phyloP scores from a whole-genome alignment of 2,113 vertebrate species.

The Phainopepla nitens region DNA sequence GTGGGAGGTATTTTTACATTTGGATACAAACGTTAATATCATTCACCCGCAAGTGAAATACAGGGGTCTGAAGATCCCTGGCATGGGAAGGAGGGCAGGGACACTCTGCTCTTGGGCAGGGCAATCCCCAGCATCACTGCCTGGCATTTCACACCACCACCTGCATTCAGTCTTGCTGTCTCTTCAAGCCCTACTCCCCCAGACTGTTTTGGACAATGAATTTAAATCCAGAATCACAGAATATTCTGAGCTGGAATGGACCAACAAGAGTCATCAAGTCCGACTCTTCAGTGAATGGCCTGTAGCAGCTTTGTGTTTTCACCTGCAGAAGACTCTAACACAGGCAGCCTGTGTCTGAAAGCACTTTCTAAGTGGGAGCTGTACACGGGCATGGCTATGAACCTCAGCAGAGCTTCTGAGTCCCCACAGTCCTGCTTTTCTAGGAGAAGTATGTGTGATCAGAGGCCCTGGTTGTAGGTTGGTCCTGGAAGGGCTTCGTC shows the following conservation, averaged over 20 bases:
- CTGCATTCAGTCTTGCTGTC: rapidly evolving
- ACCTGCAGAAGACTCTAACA: not conserved
- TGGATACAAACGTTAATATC: not conserved
- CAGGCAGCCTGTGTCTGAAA: not conserved
- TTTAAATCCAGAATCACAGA: not conserved
- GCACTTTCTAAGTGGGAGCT: rapidly evolving
- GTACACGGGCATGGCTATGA: rapidly evolving
- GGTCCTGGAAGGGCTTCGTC: not conserved
- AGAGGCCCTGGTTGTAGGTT: not conserved
- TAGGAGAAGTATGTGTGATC: not conserved
- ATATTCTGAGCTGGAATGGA: not conserved
- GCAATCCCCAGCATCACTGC: not conserved
- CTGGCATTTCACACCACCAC: not conserved
- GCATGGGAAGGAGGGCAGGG: not conserved
- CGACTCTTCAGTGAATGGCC: not conserved
- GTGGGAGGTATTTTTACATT: not conserved
- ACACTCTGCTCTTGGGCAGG: not conserved
- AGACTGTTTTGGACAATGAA: rapidly evolving
- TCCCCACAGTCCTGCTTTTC: not conserved
- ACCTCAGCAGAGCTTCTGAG: rapidly evolving
- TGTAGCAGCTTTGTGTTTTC: not conserved
- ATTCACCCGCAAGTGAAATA: not conserved
- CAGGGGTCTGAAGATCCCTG: not conserved
- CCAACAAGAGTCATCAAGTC: not conserved
- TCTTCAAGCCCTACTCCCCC: not conserved